These are phyloP conservation scores for Forbesichthys papilliferus DNA, from an alignment of 2,113 vertebrate species.

Conservation along the genomic window DNA sequence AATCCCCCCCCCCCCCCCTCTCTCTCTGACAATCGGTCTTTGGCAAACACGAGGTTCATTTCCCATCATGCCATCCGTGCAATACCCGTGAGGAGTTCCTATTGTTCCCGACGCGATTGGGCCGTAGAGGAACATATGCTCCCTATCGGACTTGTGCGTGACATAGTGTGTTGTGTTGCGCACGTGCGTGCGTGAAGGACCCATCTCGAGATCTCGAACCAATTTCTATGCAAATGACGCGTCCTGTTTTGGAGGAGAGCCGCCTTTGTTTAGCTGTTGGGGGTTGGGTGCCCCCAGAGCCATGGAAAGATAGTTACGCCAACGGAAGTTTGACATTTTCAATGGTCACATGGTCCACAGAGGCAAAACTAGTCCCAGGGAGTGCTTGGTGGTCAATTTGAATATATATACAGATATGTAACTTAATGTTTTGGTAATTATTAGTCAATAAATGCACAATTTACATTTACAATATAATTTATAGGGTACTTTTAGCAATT, in stretches of 20 bases:
- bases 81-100: conserved; percentile 44
- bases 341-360: too few relatives aligned
- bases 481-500: too few relatives aligned
- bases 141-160: conserved; percentile 13
- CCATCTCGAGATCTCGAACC: conserved; percentile 57
- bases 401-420: too few relatives aligned
- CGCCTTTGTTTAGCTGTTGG: conserved; percentile 31
- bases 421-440: too few relatives aligned
- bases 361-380: too few relatives aligned
- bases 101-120: conserved; percentile 50
- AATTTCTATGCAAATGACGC: conserved; percentile 73
- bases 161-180: conserved; percentile 18
- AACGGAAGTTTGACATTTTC: too few relatives aligned
- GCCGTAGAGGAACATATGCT: conserved; percentile 34
- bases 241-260: conserved; percentile 39
- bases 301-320: too few relatives aligned
- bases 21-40: conserved; percentile 13
- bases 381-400: too few relatives aligned
- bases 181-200: background rate
- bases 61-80: conserved; percentile 46
- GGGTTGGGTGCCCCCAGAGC: too few relatives aligned
- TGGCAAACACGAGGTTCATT: conserved; percentile 54
- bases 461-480: too few relatives aligned
- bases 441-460: too few relatives aligned
- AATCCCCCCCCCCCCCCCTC: conserved; percentile 2